Evolutionary conservation across 2,888 invertebrate species (phyloP), one percentile per base, ranked within the genome.

Genomic region (Xylophagus ater): DNA sequence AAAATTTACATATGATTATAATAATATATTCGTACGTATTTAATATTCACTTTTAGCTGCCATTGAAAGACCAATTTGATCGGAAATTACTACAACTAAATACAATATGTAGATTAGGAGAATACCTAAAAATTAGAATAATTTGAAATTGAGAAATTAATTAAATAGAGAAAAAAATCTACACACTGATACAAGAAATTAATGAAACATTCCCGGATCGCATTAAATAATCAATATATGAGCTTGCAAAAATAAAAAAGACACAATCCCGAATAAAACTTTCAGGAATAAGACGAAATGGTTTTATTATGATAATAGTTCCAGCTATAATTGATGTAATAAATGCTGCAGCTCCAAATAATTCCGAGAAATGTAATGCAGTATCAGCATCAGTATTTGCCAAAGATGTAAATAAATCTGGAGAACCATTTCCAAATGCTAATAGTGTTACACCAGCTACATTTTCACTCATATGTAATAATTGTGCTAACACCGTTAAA

Each of bases 341-440:
- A 55, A 79, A 78, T 20, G 74, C 63, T 6, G 73, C 76, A 14
- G 73, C 74, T 4, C 77, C 75, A 51, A 66, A 59, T 19, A 63
- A 47, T 45, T 68, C 64, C n/a, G 60, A 54, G 51, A 60, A 64
- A 51, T 65, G 64, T 33, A 60, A 52, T 29, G 62, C 57, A 19
- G 55, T 56, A 20, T 60, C 56, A 5, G 54, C 59, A 17, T 69
- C 65, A 7, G 68, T 67, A 2, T 49, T 43, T 2, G 51, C 73
- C 13, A 79, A 56, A 10, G 74, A 69, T 8, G 76, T 72, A 51
- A 79, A 77, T 38, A 80, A 68, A 56, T 81, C 80, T 4, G 79
- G 76, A 1, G 78, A 73, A 30, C 78, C 77, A 54, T 81, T 81
- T 14, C 79, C 80, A 55, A 80, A 74, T 1, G 79, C 77, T 49